Conservation (phyloP, 2,113 vertebrate species). For the Platichthys flesus region DNA sequence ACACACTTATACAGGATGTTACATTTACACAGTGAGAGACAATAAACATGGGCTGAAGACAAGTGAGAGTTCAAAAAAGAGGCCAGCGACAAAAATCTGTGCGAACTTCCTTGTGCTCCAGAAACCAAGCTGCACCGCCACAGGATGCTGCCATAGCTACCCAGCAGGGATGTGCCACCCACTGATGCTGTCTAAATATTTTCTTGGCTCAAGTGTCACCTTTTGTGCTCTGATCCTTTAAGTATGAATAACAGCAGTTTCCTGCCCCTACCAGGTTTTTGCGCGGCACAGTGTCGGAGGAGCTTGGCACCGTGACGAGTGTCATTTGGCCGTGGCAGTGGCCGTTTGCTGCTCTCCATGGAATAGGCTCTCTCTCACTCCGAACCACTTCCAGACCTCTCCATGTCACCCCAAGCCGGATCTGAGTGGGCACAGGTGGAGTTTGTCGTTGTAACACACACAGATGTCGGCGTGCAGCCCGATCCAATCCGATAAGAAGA, state of each 20-base stretch:
- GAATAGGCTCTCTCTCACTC: constrained; percentile 13
- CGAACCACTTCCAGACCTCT: constrained; percentile 37
- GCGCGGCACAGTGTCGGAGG: background rate
- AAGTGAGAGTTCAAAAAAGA: constrained; percentile 26
- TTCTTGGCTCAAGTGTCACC: constrained; percentile 50
- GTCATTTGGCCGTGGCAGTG: constrained; percentile 54
- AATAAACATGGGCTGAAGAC: background rate
- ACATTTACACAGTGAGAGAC: constrained; percentile 13
- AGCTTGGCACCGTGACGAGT: constrained; percentile 31
- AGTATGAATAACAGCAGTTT: constrained; percentile 23
- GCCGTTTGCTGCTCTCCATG: constrained; percentile 18
- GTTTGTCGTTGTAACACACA: constrained; percentile 28
- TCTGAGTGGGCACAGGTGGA: constrained; percentile 50
- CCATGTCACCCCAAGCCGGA: constrained; percentile 30
- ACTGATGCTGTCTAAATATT: constrained; percentile 48
- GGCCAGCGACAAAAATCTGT: background rate
- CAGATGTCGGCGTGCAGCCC: constrained; percentile 1
- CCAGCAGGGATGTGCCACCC: constrained; percentile 45
- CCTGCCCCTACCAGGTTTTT: constrained; percentile 1
- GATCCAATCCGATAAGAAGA: constrained; percentile 17
- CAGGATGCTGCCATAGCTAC: constrained; percentile 58
- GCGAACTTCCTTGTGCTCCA: background rate
- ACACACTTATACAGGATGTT: background rate
- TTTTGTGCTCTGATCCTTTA: constrained; percentile 34
- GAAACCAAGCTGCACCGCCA: background rate